Evolutionary conservation across 2,113 vertebrate species (phyloP).

Genomic region (Calypte anna): DNA sequence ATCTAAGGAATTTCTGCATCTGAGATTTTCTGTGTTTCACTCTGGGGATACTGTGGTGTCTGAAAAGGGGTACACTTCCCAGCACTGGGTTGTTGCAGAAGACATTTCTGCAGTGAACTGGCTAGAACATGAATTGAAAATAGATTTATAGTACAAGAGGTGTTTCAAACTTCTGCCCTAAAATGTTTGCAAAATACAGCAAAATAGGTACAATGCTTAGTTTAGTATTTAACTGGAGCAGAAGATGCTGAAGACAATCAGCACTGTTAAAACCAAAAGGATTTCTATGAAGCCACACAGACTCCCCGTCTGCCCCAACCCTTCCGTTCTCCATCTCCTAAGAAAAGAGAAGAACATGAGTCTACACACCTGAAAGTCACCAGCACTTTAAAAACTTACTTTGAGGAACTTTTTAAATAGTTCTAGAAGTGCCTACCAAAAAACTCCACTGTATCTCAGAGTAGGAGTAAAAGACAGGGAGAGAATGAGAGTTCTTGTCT

Average conservation of each 20-base stretch:
- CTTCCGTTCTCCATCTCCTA: too few relatives aligned
- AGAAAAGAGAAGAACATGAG: too few relatives aligned
- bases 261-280: not conserved
- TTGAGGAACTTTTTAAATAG: not conserved
- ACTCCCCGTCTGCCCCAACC: accelerated
- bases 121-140: not conserved
- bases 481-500: not conserved
- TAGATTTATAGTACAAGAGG: not conserved
- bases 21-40: too few relatives aligned
- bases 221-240: not conserved
- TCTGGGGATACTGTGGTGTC: too few relatives aligned
- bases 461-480: not conserved
- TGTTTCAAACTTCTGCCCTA: not conserved
- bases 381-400: not conserved
- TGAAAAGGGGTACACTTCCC: not conserved
- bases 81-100: not conserved
- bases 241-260: not conserved
- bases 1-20: not conserved
- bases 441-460: too few relatives aligned
- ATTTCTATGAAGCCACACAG: not conserved
- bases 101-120: not conserved
- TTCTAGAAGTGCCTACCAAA: not conserved
- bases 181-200: not conserved
- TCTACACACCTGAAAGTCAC: not conserved
- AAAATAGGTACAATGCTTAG: not conserved